These are phyloP conservation scores for Pollenia labialis DNA, from an alignment of 2,888 invertebrate genomes.

Conservation along the genomic window DNA sequence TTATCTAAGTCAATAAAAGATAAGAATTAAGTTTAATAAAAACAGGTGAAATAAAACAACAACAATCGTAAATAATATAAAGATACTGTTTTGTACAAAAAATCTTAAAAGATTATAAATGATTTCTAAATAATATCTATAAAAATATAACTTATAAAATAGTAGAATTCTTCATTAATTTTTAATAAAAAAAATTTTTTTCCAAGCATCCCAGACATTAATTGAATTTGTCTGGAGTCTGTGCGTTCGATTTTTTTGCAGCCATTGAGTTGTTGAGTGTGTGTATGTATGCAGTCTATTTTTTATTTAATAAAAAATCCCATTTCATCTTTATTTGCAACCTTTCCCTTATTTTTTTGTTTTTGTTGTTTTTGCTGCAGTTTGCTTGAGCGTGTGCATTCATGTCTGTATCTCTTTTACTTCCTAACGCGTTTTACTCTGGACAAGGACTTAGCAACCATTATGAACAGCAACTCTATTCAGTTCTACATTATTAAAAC, in stretches of 20 bases:
- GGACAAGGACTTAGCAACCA: conserved; percentile 52
- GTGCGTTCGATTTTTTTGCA: conserved; percentile 26
- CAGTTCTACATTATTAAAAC: neutral
- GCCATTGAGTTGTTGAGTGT: conserved; percentile 13
- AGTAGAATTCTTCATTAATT: neutral
- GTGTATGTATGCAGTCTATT: conserved; percentile 38
- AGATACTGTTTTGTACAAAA: neutral
- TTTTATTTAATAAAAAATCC: conserved; percentile 6
- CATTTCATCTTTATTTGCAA: neutral
- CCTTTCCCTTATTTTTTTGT: neutral
- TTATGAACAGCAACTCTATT: conserved; percentile 6
- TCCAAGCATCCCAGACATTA: conserved; percentile 43
- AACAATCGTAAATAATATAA: conserved; percentile 1
- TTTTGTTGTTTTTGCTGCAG: neutral
- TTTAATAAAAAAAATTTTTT: conserved; percentile 1
- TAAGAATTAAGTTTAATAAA: neutral
- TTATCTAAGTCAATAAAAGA: neutral
- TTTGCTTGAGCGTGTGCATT: neutral
- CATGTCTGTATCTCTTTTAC: conserved; percentile 13
- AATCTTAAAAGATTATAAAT: neutral
- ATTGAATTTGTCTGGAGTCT: conserved; percentile 67
- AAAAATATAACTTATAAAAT: neutral
- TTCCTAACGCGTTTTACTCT: conserved; percentile 21
- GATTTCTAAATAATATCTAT: neutral
- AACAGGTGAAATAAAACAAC: conserved; percentile 19